These are phyloP conservation scores for Phyllotreta striolata DNA, from an alignment of 2,888 invertebrate genomes.

Conservation along the genomic window DNA sequence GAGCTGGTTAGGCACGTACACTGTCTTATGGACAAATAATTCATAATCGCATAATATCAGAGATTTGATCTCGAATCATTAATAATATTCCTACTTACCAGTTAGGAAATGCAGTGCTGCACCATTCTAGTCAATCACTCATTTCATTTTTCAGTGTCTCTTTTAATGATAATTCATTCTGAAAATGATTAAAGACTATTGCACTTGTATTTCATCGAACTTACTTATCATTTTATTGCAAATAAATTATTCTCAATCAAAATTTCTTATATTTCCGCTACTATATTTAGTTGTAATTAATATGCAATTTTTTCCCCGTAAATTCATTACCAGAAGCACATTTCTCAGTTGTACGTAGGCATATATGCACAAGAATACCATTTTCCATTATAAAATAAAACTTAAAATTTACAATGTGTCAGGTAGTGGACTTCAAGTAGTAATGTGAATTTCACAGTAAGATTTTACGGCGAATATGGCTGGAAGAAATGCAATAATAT, in stretches of 20 bases:
- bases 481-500: conserved; percentile 51
- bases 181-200: conserved; percentile 35
- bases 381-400: conserved; percentile 17
- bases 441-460: conserved; percentile 32
- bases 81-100: conserved; percentile 48
- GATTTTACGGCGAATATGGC: conserved; percentile 50
- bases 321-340: conserved; percentile 21
- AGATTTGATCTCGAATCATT: conserved; percentile 54
- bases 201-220: conserved; percentile 29
- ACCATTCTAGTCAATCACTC: conserved; percentile 40
- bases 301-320: too few relatives aligned
- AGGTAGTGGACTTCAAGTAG: conserved; percentile 27
- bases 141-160: conserved; percentile 35
- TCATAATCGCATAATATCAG: conserved; percentile 52
- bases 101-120: conserved; percentile 40
- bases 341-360: background rate
- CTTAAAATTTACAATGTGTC: conserved; percentile 26
- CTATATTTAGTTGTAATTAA: too few relatives aligned
- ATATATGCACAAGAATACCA: conserved; percentile 18
- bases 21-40: conserved; percentile 45
- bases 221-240: conserved; percentile 25
- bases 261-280: too few relatives aligned
- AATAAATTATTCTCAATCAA: conserved; percentile 12
- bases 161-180: conserved; percentile 34
- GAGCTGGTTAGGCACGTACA: conserved; percentile 43